Evolutionary conservation across 2,113 vertebrate genomes (phyloP), one percentile per base, ranked within the genome.

Genomic region (Pica pica): DNA sequence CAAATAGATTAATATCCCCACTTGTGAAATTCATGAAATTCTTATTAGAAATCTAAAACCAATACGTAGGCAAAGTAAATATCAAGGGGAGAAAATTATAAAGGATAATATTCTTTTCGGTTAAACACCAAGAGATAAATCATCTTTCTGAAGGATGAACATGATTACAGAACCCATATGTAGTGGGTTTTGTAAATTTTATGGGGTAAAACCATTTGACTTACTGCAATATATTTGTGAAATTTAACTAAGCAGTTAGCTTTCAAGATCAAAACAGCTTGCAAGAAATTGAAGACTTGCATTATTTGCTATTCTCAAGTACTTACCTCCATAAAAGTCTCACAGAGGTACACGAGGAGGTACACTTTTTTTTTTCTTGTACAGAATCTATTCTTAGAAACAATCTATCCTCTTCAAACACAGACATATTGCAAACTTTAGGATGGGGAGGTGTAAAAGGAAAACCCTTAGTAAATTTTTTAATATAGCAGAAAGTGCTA

Each of bases 51-150:
- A 50, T 76, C 55, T 73, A 80, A 83, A 88, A 92, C 61, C 13
- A 64, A 37, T 89, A 77, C 2, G 7, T 57, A 93, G 46, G 93
- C 19, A 39, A 59, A 57, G 46, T 70, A 68, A 46, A 24, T 28
- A 57, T 60, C 70, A 71, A 76, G 37, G 23, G 31, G 50, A 59
- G 35, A 61, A 93, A 80, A 87, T 83, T 16, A 91, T 71, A 59
- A 79, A 60, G 55, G 23, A 81, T 67, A 90, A 88, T 87, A 87
- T 41, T 90, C 47, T 65, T 60, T 78, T 87, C n/a, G 26, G 42
- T 91, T 92, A 71, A 96, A 83, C 63, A 91, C 42, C n/a, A 50
- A 85, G 56, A 91, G 22, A 96, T 86, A 90, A 95, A 94, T 83
- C 56, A 90, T 61, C 37, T 89, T 5, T 2, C 17, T 68, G 84